Evolutionary conservation across 2,113 vertebrate genomes (phyloP).

Genomic region (Poecilia latipinna): DNA sequence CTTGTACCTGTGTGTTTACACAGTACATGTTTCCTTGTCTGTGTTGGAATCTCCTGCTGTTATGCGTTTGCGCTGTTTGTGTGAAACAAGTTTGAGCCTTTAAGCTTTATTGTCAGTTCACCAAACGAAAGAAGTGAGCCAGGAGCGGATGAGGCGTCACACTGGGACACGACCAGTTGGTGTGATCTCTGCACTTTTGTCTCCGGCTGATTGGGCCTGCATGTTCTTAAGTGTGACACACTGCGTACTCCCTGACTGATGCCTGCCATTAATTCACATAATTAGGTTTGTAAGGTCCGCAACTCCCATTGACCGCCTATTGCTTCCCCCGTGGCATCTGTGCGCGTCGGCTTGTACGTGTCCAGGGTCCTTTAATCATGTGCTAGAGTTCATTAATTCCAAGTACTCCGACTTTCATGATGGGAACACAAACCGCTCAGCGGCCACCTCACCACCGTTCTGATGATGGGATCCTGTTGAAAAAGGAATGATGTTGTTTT

Average conservation of each 20-base stretch:
- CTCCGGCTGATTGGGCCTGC: slow-evolving; percentile 8
- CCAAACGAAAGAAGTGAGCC: not conserved
- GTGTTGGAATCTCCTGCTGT: not conserved
- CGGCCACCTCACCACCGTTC: slow-evolving; percentile 40
- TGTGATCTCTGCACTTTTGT: not conserved
- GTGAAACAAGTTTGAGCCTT: slow-evolving; percentile 8
- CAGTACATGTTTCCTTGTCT: not conserved
- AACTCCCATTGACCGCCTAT: slow-evolving; percentile 67
- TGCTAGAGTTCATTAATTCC: slow-evolving; percentile 69
- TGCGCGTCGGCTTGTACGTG: slow-evolving; percentile 26
- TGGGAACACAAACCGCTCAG: slow-evolving; percentile 66
- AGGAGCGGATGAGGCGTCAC: not conserved
- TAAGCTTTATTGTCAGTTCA: not conserved
- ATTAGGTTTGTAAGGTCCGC: slow-evolving; percentile 68
- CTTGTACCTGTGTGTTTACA: not conserved
- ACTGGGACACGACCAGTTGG: not conserved
- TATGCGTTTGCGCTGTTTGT: not conserved
- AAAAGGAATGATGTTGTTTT: slow-evolving; percentile 30
- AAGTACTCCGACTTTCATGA: slow-evolving; percentile 49
- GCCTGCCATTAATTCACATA: slow-evolving; percentile 56
- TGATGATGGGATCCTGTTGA: slow-evolving; percentile 43
- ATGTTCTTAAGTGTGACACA: slow-evolving; percentile 22
- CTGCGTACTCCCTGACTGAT: slow-evolving; percentile 45
- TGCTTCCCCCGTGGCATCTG: slow-evolving; percentile 47
- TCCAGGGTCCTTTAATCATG: slow-evolving; percentile 29